These are phyloP conservation scores for Mercenaria mercenaria DNA, from an alignment of 1,140 invertebrate genomes.

Conservation along the genomic window DNA sequence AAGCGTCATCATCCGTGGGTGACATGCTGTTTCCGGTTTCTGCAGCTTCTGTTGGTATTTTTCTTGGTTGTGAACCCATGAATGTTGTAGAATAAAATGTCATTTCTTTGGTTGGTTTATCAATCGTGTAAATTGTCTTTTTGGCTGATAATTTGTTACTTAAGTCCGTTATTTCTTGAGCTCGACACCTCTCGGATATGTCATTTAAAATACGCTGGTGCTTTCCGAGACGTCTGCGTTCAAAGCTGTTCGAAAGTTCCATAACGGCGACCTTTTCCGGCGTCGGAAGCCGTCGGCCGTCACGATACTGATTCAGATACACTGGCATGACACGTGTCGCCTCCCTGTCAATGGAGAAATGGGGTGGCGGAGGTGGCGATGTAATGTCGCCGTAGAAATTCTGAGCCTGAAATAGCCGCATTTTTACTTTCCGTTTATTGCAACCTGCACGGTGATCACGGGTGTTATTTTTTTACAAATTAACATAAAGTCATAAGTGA, in stretches of 20 bases:
- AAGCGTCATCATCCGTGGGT: neutral
- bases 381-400: constrained; percentile 31
- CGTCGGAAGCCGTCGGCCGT: constrained; percentile 74
- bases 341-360: constrained; percentile 67
- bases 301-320: constrained; percentile 67
- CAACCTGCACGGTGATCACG: neutral
- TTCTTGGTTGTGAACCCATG: constrained; percentile 24
- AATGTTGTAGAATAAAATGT: constrained; percentile 57
- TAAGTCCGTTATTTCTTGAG: constrained; percentile 72
- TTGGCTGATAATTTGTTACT: constrained; percentile 61
- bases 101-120: constrained; percentile 39
- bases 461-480: neutral
- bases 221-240: constrained; percentile 74
- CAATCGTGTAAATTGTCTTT: constrained; percentile 30
- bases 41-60: neutral
- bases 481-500: neutral
- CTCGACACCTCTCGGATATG: constrained; percentile 73
- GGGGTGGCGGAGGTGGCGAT: constrained; percentile 68
- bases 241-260: constrained; percentile 73
- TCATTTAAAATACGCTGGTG: constrained; percentile 76
- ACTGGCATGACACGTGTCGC: constrained; percentile 59
- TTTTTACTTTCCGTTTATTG: constrained; percentile 6
- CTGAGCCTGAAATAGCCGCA: constrained; percentile 70
- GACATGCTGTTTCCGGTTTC: neutral
- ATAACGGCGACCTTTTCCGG: constrained; percentile 76